Evolutionary conservation across 2,113 vertebrate species (phyloP).

Genomic region (Nesoenas mayeri): DNA sequence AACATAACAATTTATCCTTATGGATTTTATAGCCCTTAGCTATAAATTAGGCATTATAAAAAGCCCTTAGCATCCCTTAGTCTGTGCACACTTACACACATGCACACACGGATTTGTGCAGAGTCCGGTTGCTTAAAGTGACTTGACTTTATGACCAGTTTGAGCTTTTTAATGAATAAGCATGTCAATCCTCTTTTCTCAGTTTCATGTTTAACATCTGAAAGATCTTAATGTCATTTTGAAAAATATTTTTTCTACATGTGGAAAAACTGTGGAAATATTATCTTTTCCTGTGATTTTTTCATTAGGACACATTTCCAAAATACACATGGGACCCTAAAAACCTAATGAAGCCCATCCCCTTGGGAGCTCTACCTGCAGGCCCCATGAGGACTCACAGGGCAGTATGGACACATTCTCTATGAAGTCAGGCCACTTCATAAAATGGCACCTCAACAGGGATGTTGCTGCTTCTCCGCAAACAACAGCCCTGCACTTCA

Average conservation of each 20-base stretch:
- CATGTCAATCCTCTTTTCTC: neutral
- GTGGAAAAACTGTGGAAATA: neutral
- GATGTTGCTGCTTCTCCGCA: neutral
- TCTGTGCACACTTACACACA: neutral
- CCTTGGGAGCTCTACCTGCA: neutral
- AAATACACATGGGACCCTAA: neutral
- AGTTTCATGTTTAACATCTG: neutral
- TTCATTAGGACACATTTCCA: neutral
- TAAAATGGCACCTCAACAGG: neutral
- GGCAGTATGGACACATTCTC: neutral
- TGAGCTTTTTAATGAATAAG: neutral
- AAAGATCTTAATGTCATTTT: neutral
- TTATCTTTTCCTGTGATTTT: neutral
- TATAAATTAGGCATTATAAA: neutral
- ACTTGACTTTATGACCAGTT: neutral
- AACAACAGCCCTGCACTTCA: neutral
- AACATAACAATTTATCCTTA: neutral
- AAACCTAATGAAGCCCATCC: neutral
- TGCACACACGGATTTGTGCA: neutral
- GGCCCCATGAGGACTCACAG: fast-evolving
- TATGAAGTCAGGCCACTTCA: neutral
- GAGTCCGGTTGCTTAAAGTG: neutral
- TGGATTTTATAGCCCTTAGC: neutral
- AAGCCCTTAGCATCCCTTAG: neutral
- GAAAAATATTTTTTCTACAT: neutral